Percentiles rank a stretch among this genome's conserved stretches.
phyloP scores from a whole-genome alignment of 2,113 vertebrate genomes.

The Lipotes vexillifer region DNA sequence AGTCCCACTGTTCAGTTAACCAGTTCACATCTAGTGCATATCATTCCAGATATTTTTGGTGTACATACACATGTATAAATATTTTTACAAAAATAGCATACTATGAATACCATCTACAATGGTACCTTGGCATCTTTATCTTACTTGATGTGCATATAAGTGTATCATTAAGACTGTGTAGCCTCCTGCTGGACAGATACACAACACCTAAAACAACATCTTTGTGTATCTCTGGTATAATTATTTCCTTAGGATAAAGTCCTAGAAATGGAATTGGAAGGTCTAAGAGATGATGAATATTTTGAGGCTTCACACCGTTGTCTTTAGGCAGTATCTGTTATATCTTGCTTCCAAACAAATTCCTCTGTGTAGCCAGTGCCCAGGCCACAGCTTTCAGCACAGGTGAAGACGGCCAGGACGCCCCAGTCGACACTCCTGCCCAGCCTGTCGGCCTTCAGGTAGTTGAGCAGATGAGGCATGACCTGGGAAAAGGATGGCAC shows the following conservation, averaged over 20 bases:
- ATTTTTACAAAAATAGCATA: neutral
- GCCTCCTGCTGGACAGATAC: neutral
- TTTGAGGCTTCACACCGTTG: neutral
- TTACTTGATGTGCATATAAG: neutral
- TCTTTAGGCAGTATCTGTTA: conserved; percentile 72
- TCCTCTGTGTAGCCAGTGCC: conserved; percentile 85
- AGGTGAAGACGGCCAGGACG: conserved; percentile 88
- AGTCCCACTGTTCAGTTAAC: neutral
- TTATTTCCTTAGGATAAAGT: neutral
- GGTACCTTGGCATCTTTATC: neutral
- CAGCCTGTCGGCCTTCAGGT: conserved; percentile 88
- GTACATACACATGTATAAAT: neutral
- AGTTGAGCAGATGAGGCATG: conserved; percentile 96
- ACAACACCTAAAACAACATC: neutral
- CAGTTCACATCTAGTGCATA: neutral
- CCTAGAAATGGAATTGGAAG: neutral
- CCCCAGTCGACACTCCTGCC: conserved; percentile 96
- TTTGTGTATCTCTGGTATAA: neutral
- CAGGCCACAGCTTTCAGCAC: conserved; percentile 86
- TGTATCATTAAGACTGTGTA: neutral
- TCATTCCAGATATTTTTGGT: neutral
- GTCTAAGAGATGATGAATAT: neutral
- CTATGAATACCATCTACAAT: neutral
- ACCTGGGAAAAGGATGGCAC: conserved; percentile 79
- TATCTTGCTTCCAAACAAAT: conserved; percentile 96